A percentile compares a stretch with the other conserved stretches of the same genome.
These are phyloP conservation scores for Tychaedon coryphoeus DNA, from an alignment of 2,113 vertebrate genomes.

Conservation along the genomic window DNA sequence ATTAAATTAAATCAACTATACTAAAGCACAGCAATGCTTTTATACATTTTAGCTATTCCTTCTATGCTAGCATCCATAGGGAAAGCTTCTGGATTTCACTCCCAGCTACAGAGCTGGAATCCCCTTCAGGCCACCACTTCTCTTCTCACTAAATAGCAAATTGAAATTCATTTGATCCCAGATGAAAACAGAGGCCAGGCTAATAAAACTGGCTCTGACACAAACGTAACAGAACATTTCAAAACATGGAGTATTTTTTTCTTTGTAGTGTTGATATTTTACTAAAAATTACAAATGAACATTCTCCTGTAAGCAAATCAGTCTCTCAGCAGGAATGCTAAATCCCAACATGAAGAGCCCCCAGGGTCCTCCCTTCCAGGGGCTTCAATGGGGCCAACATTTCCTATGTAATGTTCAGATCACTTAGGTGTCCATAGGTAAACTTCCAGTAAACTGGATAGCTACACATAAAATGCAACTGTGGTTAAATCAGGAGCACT, in stretches of 20 bases:
- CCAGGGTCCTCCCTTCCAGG: neutral
- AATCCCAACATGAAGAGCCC: neutral
- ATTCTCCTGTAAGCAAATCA: neutral
- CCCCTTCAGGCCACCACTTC: neutral
- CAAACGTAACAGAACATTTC: neutral
- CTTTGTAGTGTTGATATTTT: neutral
- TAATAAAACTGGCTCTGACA: neutral
- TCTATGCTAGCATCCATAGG: neutral
- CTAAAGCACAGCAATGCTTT: neutral
- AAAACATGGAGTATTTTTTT: neutral
- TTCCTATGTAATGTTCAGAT: neutral
- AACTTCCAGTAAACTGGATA: neutral
- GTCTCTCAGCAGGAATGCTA: neutral
- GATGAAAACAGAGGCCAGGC: neutral
- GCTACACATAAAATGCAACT: neutral
- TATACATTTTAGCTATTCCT: neutral
- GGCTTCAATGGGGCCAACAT: neutral
- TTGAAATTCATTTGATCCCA: neutral
- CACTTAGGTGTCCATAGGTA: neutral
- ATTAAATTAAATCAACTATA: neutral
- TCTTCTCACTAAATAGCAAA: neutral
- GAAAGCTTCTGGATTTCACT: neutral
- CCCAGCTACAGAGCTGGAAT: neutral
- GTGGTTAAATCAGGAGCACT: neutral
- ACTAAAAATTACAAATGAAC: neutral